A percentile compares a stretch with the other conserved stretches of the same genome.
These are phyloP conservation scores for Orycteropus afer DNA, from an alignment of 2,113 vertebrate species.

Conservation along the genomic window DNA sequence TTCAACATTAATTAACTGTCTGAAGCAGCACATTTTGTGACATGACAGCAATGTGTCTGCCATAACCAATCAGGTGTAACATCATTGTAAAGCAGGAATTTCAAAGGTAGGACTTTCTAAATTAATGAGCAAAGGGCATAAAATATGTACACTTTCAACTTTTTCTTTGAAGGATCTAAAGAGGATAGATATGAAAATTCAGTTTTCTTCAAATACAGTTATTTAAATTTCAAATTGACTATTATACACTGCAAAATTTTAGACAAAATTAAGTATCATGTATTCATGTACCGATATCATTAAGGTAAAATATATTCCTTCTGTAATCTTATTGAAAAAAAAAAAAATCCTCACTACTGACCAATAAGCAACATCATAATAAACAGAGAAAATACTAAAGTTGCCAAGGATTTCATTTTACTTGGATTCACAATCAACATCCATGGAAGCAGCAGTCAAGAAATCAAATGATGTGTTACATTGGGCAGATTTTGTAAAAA, in stretches of 20 bases:
- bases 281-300: conserved; percentile 21
- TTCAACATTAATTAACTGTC: conserved; percentile 61
- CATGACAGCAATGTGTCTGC: conserved; percentile 57
- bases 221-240: conserved; percentile 72
- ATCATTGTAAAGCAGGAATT: conserved; percentile 34
- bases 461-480: too few relatives aligned
- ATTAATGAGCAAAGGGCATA: conserved; percentile 63
- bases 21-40: conserved; percentile 60
- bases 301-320: conserved; percentile 5
- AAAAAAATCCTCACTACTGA: background rate
- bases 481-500: too few relatives aligned
- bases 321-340: background rate
- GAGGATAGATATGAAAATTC: background rate
- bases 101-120: conserved; percentile 58
- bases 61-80: conserved; percentile 66
- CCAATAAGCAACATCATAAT: background rate
- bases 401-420: background rate
- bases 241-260: conserved; percentile 40
- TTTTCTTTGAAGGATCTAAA: conserved; percentile 58
- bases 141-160: conserved; percentile 48
- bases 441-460: too few relatives aligned
- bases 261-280: conserved; percentile 53
- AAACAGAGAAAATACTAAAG: background rate
- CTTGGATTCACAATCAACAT: too few relatives aligned
- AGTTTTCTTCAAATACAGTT: conserved; percentile 53